These are phyloP conservation scores for Chrysopilus asiliformis DNA, from an alignment of 2,888 invertebrate species.

Conservation along the genomic window DNA sequence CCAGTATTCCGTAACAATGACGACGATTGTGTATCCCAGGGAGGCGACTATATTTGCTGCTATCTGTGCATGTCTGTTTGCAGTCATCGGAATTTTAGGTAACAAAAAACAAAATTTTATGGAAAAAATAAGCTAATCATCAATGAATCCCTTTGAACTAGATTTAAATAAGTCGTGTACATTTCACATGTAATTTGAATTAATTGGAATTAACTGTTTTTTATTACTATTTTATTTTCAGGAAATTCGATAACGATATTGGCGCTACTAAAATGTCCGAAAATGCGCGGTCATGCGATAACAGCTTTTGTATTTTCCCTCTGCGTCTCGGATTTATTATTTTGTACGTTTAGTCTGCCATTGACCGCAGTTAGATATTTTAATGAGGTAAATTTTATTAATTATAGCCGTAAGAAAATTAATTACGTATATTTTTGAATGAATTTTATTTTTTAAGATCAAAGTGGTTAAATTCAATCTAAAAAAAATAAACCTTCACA, in stretches of 20 bases:
- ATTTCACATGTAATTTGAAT: too few relatives aligned
- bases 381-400: constrained; percentile 54
- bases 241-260: constrained; percentile 73
- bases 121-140: too few relatives aligned
- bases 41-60: constrained; percentile 66
- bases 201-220: not conserved
- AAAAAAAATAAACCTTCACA: too few relatives aligned
- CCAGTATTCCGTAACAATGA: not conserved
- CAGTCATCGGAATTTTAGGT: constrained; percentile 67
- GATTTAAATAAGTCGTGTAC: too few relatives aligned
- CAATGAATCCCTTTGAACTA: not conserved
- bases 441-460: too few relatives aligned
- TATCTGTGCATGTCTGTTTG: constrained; percentile 64
- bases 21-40: constrained; percentile 44
- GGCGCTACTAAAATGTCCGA: constrained; percentile 63
- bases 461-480: too few relatives aligned
- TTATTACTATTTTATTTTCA: constrained; percentile 33
- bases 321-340: constrained; percentile 72
- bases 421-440: too few relatives aligned
- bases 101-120: too few relatives aligned
- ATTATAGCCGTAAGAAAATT: too few relatives aligned
- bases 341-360: constrained; percentile 73
- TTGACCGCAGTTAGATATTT: constrained; percentile 72
- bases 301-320: constrained; percentile 79
- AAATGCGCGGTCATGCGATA: constrained; percentile 69